Base-by-base conservation (phyloP, 2,888 invertebrate species). In the Bursaphelenchus okinawaensis region DNA sequence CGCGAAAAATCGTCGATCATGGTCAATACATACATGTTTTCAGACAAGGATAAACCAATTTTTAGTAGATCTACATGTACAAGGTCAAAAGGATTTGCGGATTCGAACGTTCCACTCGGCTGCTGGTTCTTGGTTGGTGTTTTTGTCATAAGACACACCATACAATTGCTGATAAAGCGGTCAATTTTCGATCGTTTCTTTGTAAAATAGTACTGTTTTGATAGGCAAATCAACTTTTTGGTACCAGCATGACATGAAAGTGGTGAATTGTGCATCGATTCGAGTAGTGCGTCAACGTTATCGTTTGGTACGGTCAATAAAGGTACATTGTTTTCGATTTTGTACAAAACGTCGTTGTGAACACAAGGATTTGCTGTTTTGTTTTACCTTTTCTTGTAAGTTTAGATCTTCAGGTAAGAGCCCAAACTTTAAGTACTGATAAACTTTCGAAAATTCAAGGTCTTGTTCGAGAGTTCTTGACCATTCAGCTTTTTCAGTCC, bases 1-100 rank as follows among this genome's bases (percentile, higher is more conserved):
- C 52, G 20, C 0, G 60, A 22, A 9, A 59, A 59, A 22, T 51
- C 31, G 60, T 59, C 60, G 3, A 59, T 54, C 20, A 59, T 51
- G 4, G 22, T 52, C 22, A 59, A 19, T 1, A 31, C 24, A 7
- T 59, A 52, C 9, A 29, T 31, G 12, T 31, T 31, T 12, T 50
- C 60, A 8, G 4, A 23, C 12, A 16, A 8, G 0, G 60, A 20
- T 57, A 29, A 29, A 8, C 56, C 56, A 6, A 56, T 4, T 9
- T 59, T 40, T 19, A 59, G 22, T n/a, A 40, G 20, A 50, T 59
- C 60, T 22, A 59, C 16, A 57, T 31, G 40, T 0, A 52, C 12
- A 7, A 59, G 22, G 9, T 59, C 60, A 7, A 19, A 19, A 2
- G 60, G 60, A 9, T 23, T 6, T 4, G 16, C 20, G 27, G 56